Conservation (phyloP, 2,113 vertebrate genomes). For the Thamnaconus septentrionalis region DNA sequence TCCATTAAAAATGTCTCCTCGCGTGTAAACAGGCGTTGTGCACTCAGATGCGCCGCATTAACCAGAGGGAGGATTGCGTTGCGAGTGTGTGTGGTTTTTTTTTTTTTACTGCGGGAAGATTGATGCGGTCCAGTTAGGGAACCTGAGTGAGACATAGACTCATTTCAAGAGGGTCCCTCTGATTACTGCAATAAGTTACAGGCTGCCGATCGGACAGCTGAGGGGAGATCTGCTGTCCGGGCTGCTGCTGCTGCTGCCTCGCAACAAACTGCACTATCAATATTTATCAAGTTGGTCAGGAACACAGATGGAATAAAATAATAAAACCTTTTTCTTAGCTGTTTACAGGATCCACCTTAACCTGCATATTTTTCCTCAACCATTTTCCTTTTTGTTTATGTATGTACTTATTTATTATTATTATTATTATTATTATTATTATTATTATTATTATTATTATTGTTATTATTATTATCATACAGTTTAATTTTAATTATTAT, state of each 20-base stretch:
- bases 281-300: conserved; percentile 1
- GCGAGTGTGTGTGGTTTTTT: conserved; percentile 66
- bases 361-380: too few relatives aligned
- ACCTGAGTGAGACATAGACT: conserved; percentile 76
- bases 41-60: conserved; percentile 99
- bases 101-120: conserved; percentile 95
- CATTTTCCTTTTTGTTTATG: too few relatives aligned
- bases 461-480: too few relatives aligned
- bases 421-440: too few relatives aligned
- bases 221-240: conserved; percentile 40
- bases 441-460: too few relatives aligned
- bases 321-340: too few relatives aligned
- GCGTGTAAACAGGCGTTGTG: conserved; percentile 99
- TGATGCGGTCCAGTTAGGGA: conserved; percentile 97
- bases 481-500: too few relatives aligned
- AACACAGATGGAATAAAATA: too few relatives aligned
- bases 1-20: conserved; percentile 99
- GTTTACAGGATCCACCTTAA: too few relatives aligned
- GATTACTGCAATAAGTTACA: conserved; percentile 66
- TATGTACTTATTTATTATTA: too few relatives aligned
- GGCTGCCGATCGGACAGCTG: conserved; percentile 50
- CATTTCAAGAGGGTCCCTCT: conserved; percentile 64
- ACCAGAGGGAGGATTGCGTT: conserved; percentile 88
- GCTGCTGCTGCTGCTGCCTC: conserved; percentile 35
- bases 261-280: conserved; percentile 79